Percentiles rank a stretch among this genome's conserved stretches.
Conservation (phyloP, 2,113 vertebrate genomes). For the Cebidichthys violaceus region DNA sequence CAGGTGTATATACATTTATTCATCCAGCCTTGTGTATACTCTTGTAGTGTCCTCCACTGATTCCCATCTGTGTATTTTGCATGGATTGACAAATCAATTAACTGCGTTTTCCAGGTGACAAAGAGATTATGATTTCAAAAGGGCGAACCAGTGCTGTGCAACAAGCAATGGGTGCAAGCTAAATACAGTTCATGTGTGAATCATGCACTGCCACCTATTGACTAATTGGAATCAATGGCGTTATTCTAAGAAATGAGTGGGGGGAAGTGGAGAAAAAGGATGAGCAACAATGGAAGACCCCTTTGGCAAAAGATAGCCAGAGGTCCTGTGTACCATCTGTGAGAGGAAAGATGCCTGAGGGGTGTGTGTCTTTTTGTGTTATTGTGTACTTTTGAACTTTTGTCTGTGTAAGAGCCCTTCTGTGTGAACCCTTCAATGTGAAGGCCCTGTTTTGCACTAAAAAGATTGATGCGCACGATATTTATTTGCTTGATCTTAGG, state of each 20-base stretch:
- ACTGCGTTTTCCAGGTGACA: background rate
- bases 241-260: constrained; percentile 7
- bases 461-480: background rate
- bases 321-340: constrained; percentile 72
- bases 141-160: background rate
- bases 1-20: background rate
- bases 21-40: background rate
- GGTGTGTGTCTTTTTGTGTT: constrained; percentile 47
- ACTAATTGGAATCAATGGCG: constrained; percentile 16
- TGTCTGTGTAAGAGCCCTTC: constrained; percentile 22
- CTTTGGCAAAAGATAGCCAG: constrained; percentile 55
- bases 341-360: constrained; percentile 69
- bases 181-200: background rate
- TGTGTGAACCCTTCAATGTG: background rate
- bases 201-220: background rate
- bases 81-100: background rate
- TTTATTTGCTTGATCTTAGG: background rate
- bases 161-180: background rate
- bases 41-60: background rate
- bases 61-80: background rate
- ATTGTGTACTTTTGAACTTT: constrained; percentile 23
- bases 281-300: constrained; percentile 48
- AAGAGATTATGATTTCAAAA: background rate
- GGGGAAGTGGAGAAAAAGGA: constrained; percentile 23
- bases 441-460: background rate